A percentile compares a stretch with the other conserved stretches of the same genome.
Evolutionary conservation across 2,113 vertebrate species (phyloP).

Genomic region (Myrmecobius fasciatus): DNA sequence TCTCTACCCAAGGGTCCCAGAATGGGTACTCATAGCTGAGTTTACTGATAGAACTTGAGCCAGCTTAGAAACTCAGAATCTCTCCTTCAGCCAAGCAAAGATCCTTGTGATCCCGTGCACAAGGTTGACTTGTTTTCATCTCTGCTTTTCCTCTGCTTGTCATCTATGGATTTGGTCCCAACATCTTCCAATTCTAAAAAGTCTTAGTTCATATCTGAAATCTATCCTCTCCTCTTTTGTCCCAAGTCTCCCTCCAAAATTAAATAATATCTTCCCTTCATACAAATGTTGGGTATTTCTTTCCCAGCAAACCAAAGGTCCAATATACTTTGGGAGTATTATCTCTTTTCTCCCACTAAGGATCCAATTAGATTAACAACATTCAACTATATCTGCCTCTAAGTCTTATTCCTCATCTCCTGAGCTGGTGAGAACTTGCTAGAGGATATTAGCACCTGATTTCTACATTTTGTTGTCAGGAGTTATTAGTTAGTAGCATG

Average conservation of each 20-base stretch:
- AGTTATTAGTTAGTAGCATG: conserved; percentile 29
- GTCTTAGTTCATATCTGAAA: neutral
- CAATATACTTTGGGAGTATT: conserved; percentile 1
- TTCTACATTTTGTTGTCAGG: conserved; percentile 44
- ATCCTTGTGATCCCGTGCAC: neutral
- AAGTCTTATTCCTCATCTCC: conserved; percentile 10
- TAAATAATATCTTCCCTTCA: neutral
- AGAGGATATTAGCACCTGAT: conserved; percentile 27
- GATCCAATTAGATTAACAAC: conserved; percentile 23
- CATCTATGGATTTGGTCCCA: neutral
- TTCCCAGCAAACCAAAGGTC: conserved; percentile 12
- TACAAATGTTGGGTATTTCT: neutral
- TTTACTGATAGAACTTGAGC: neutral
- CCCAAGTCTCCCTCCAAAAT: neutral
- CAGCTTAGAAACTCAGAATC: neutral
- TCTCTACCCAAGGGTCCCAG: neutral
- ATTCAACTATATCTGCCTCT: neutral
- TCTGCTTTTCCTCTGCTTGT: neutral
- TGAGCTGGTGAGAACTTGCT: conserved; percentile 32
- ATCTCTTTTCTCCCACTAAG: conserved; percentile 37
- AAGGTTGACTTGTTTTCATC: neutral
- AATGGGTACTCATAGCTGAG: neutral
- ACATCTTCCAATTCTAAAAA: neutral
- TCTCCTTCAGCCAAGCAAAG: neutral
- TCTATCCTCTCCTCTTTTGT: neutral